phyloP scores from a whole-genome alignment of 2,888 invertebrate genomes.

The Melikaiella ostensackeni region DNA sequence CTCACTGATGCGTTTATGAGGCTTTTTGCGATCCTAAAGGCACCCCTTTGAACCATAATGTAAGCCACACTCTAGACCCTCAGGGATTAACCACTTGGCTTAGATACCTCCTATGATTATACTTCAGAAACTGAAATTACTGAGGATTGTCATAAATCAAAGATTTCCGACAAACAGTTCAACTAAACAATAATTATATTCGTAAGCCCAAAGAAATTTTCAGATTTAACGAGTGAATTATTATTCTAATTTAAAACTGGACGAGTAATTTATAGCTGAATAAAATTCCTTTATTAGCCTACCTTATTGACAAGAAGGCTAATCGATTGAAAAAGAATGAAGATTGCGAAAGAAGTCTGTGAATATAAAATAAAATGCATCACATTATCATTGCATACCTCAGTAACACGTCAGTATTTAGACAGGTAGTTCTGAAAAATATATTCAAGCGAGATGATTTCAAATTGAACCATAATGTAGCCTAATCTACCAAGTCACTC shows the following conservation, averaged over 20 bases:
- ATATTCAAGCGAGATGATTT: neutral
- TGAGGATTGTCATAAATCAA: neutral
- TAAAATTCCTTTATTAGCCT: neutral
- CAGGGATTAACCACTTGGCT: neutral
- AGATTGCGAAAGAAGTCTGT: neutral
- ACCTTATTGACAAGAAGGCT: neutral
- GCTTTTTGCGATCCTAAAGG: constrained; percentile 27
- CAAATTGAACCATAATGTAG: neutral
- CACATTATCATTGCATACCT: neutral
- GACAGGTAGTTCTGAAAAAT: neutral
- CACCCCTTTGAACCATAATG: constrained; percentile 13
- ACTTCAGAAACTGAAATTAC: neutral
- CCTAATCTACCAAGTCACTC: neutral
- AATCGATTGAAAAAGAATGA: neutral
- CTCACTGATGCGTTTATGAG: constrained; percentile 43
- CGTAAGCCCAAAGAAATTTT: neutral
- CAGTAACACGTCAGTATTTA: neutral
- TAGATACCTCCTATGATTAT: constrained; percentile 2
- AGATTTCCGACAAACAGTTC: neutral
- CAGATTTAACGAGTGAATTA: neutral
- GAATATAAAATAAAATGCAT: neutral
- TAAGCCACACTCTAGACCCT: neutral
- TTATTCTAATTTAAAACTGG: neutral
- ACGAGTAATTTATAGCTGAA: neutral
- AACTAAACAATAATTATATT: neutral